Evolutionary conservation across 2,797 vertebrate genomes (phyloP).

Genomic region (Cetoscarus ocellatus): DNA sequence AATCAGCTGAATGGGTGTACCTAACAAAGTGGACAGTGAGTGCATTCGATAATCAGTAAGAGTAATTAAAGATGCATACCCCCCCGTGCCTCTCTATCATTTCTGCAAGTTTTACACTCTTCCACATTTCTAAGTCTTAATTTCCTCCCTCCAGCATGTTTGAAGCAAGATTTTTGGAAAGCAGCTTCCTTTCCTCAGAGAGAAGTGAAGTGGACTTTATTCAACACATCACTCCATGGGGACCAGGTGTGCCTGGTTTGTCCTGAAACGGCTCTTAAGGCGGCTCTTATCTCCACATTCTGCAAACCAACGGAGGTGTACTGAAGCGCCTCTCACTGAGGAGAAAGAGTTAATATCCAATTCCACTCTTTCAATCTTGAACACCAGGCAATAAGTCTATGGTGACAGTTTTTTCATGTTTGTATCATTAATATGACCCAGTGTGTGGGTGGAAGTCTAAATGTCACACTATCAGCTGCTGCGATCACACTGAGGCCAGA

Average conservation of each 20-base stretch:
- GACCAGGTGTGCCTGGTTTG: constrained; percentile 35
- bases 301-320: constrained; percentile 42
- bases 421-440: constrained; percentile 25
- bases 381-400: constrained; percentile 28
- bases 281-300: constrained; percentile 49
- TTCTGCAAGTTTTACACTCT: neutral
- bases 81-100: neutral
- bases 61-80: too few species aligned
- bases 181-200: constrained; percentile 12
- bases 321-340: constrained; percentile 51
- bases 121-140: constrained; percentile 1
- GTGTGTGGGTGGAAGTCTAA: constrained; percentile 34
- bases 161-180: constrained; percentile 11
- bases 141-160: constrained; percentile 2
- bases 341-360: constrained; percentile 48
- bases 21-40: too few species aligned
- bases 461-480: constrained; percentile 41
- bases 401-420: constrained; percentile 13
- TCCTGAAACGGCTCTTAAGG: constrained; percentile 54
- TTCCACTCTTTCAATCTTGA: constrained; percentile 42
- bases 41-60: too few species aligned
- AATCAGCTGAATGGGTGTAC: too few species aligned
- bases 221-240: constrained; percentile 13
- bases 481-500: constrained; percentile 31
- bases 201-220: neutral